phyloP scores from a whole-genome alignment of 2,797 vertebrate genomes.

The Carduelis carduelis region DNA sequence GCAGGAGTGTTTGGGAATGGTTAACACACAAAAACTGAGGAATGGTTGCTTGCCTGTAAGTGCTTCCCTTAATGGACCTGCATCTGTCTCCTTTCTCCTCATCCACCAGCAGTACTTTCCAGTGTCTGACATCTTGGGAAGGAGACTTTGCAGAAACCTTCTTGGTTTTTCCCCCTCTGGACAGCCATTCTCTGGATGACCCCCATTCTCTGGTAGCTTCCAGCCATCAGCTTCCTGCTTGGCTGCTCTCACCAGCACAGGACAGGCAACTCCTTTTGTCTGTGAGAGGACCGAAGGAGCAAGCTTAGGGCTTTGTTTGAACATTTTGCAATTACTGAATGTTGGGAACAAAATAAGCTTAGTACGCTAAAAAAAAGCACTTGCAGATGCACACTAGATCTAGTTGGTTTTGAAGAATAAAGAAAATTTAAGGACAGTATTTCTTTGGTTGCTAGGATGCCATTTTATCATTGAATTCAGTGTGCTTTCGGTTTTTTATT shows the following conservation, averaged over 20 bases:
- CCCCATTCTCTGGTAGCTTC: not conserved
- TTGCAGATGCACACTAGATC: not conserved
- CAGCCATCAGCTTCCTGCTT: not conserved
- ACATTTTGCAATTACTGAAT: not conserved
- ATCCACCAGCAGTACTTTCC: not conserved
- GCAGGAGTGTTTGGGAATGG: not conserved
- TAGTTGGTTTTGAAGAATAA: not conserved
- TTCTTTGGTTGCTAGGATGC: constrained; percentile 10
- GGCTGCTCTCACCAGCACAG: not conserved
- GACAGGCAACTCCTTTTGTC: constrained; percentile 22
- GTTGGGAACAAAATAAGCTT: not conserved
- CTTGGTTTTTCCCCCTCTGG: not conserved
- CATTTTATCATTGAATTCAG: not conserved
- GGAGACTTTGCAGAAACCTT: not conserved
- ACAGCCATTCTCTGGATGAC: not conserved
- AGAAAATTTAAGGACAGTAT: constrained; percentile 1
- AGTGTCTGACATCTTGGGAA: not conserved
- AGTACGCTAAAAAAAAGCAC: not conserved
- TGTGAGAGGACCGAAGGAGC: not conserved
- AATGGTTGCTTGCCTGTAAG: not conserved
- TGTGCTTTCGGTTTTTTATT: not conserved
- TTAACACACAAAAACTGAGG: not conserved
- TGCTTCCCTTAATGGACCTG: not conserved
- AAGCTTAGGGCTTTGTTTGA: not conserved
- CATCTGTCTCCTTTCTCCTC: not conserved